A percentile compares a stretch with the other conserved stretches of the same genome.
Conservation (phyloP, 2,797 vertebrate genomes). For the Antrozous pallidus region DNA sequence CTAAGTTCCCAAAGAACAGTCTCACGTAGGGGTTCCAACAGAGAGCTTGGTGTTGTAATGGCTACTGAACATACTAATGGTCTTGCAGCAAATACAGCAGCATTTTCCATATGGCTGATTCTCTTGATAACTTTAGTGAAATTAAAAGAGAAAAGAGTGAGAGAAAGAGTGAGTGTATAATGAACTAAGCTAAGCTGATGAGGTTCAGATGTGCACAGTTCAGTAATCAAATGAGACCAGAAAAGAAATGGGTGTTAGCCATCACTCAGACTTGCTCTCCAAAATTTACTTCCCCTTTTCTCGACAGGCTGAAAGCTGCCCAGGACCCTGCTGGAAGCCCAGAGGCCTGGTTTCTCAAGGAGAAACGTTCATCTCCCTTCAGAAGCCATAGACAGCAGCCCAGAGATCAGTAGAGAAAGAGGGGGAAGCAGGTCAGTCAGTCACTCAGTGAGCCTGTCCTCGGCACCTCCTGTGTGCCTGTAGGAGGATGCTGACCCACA, state of each 20-base stretch:
- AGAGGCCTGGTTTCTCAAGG: background rate
- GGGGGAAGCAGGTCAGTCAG: background rate
- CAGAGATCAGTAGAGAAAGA: background rate
- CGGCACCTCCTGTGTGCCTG: background rate
- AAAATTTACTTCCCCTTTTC: background rate
- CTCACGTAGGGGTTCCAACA: conserved; percentile 1
- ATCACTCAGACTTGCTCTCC: background rate
- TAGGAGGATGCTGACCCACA: background rate
- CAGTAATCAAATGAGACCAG: background rate
- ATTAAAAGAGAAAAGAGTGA: background rate
- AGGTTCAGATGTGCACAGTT: background rate
- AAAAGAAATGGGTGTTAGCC: background rate
- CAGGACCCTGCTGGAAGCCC: background rate
- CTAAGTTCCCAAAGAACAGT: conserved; percentile 17
- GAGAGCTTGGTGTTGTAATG: background rate
- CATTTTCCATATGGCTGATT: background rate
- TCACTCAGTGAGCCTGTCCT: background rate
- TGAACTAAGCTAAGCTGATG: background rate
- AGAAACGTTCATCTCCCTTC: background rate
- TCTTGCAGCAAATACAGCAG: background rate
- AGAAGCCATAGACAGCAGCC: background rate
- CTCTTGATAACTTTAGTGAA: background rate
- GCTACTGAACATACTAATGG: background rate
- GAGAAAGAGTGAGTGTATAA: background rate
- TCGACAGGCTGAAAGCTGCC: no score